Evolutionary conservation across 2,113 vertebrate species (phyloP), one percentile per base, ranked within the genome.

Genomic region (Tympanuchus pallidicinctus): DNA sequence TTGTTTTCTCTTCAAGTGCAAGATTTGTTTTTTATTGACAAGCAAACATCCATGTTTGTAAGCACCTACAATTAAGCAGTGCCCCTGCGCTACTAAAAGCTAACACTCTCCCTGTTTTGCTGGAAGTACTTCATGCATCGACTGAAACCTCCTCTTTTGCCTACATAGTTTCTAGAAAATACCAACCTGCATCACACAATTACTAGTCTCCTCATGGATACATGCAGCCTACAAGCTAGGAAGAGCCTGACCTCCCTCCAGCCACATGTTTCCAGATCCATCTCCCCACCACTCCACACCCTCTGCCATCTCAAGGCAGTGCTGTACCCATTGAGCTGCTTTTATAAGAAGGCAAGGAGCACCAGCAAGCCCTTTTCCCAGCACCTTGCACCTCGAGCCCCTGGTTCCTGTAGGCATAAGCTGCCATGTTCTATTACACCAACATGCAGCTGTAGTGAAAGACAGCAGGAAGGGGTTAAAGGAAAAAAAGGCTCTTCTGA

Each of bases 1-100:
- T 93, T 89, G 74, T 95, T 93, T 95, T 94, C 30, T 5, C 77
- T 97, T 97, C 74, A 90, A 96, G 88, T 65, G 75, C 47, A 86
- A 93, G 80, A 94, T 96, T 96, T 91, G 71, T 2, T 92, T 94
- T 87, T 94, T 93, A 94, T 88, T 96, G 94, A 92, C 84, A 88
- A 80, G 73, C 1, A 4, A 89, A 50, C 73, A 85, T 57, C 73
- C 80, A 34, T 93, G 87, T 86, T 83, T 60, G 8, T 36, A 59
- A 89, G 63, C 71, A 0, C 1, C 17, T 65, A 34, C 57, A 52
- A 73, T 79, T 87, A 89, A 60, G 71, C 20, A 42, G 48, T 72
- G 59, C 40, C 57, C 28, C 54, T 3, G 0, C 10, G 48, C 52
- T 81, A 65, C 80, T 94, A 71, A 66, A 64, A 93, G 75, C 42